Base-by-base conservation (phyloP, 2,888 invertebrate species). In the Chelonus formosanus region DNA sequence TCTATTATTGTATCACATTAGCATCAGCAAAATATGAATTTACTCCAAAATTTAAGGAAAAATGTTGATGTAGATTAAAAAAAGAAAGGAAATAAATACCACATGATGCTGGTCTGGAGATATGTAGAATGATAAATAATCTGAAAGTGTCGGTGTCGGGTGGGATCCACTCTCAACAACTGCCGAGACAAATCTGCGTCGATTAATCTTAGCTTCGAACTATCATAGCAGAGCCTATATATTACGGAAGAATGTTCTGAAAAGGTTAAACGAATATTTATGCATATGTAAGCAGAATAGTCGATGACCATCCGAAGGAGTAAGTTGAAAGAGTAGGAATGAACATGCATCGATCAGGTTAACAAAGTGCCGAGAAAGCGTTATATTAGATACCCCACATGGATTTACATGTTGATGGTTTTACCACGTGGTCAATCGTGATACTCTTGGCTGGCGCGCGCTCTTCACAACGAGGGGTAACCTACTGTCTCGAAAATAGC, bases 161-260 rank as follows among this genome's bases (percentile, higher is more conserved):
- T 61, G 20, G 20, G 20, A 66, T 66, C 65, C 60, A 65, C 59
- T 65, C 66, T 72, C 71, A 75, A 73, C 74, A 74, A 75, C 73
- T 72, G 56, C 76, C 20, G 71, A 77, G 78, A 79, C 78, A 79
- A 79, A 79, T 79, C 76, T 71, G 70, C 67, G 68, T 73, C 79
- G 74, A 79, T 79, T 79, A 78, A 79, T 79, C 77, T 78, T 74
- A 56, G 48, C 61, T 67, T 48, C 52, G 63, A 68, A 71, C 67
- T 70, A 70, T 71, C 56, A 58, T 43, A 35, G 40, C 55, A 52
- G 6, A 31, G 20, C 10, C 8, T 10, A 36, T 34, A 10, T 5
- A 8, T 20, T 44, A 1, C 44, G 32, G n/a, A 35, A 59, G 20
- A 50, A 20, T 20, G 20, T 20, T 20, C 20, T 20, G 20, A 20